A percentile compares a stretch with the other conserved stretches of the same genome.
Evolutionary conservation across 2,888 invertebrate genomes (phyloP).

Genomic region (Chrysopilus asiliformis): DNA sequence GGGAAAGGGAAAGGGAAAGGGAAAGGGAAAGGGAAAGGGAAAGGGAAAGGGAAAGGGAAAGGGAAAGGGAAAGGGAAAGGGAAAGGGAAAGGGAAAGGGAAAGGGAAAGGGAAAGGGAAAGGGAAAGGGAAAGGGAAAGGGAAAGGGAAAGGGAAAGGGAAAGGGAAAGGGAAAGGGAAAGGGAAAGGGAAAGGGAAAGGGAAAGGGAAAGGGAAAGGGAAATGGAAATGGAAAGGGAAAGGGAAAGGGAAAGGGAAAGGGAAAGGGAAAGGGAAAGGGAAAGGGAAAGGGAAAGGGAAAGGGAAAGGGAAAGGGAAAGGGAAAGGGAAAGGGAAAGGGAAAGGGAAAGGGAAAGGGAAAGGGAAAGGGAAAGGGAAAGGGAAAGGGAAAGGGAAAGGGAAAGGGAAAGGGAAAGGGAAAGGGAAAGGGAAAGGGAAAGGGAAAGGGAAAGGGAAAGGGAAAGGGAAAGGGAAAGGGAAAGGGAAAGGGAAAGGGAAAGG

Average conservation of each 20-base stretch:
- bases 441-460: neutral
- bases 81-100: neutral
- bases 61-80: neutral
- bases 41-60: neutral
- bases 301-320: neutral
- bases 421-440: neutral
- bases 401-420: neutral
- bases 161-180: neutral
- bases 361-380: neutral
- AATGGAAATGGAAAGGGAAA: neutral
- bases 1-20: neutral
- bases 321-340: neutral
- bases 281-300: neutral
- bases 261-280: neutral
- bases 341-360: neutral
- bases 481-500: neutral
- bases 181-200: neutral
- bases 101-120: neutral
- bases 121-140: neutral
- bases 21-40: slow-evolving; percentile 2
- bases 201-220: neutral
- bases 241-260: neutral
- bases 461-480: neutral
- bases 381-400: neutral
- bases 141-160: neutral